phyloP scores from a whole-genome alignment of 1,140 invertebrate genomes.

The Bombus breviceps region DNA sequence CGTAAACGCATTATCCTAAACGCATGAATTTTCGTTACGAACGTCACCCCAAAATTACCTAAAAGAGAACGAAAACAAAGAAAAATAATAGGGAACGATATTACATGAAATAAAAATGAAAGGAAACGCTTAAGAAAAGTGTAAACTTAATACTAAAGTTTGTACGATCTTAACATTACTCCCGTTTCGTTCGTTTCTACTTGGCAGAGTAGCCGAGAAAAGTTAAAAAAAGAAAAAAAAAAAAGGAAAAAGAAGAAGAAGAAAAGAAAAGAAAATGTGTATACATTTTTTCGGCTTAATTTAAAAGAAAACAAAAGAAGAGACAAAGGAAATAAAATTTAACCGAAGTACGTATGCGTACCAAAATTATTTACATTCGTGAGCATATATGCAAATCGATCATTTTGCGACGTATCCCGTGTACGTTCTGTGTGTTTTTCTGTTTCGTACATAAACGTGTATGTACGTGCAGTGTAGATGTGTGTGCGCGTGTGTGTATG shows the following conservation, averaged over 20 bases:
- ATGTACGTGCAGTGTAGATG: slow-evolving; percentile 13
- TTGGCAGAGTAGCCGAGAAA: slow-evolving; percentile 59
- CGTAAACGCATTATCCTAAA: slow-evolving; percentile 31
- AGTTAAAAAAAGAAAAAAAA: neutral
- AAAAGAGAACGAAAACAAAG: neutral
- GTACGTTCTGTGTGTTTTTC: neutral
- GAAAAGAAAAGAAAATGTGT: neutral
- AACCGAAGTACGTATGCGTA: slow-evolving; percentile 58
- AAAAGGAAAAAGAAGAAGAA: slow-evolving; percentile 14
- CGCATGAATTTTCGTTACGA: slow-evolving; percentile 13
- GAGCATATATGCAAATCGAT: slow-evolving; percentile 37
- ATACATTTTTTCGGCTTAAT: slow-evolving; percentile 25
- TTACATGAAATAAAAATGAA: neutral
- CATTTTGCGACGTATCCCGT: slow-evolving; percentile 36
- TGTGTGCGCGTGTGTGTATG: slow-evolving; percentile 48
- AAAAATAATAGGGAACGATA: neutral
- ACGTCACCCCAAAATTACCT: slow-evolving; percentile 13
- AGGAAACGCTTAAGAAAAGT: neutral
- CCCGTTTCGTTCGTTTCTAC: slow-evolving; percentile 47
- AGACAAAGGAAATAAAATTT: slow-evolving; percentile 59
- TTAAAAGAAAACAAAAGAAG: slow-evolving; percentile 33
- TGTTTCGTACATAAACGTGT: neutral
- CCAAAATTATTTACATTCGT: slow-evolving; percentile 53
- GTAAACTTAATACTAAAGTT: slow-evolving; percentile 68
- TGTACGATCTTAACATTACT: slow-evolving; percentile 59